Evolutionary conservation across 2,888 invertebrate species (phyloP), one percentile per base, ranked within the genome.

Genomic region (Microplitis manilae): DNA sequence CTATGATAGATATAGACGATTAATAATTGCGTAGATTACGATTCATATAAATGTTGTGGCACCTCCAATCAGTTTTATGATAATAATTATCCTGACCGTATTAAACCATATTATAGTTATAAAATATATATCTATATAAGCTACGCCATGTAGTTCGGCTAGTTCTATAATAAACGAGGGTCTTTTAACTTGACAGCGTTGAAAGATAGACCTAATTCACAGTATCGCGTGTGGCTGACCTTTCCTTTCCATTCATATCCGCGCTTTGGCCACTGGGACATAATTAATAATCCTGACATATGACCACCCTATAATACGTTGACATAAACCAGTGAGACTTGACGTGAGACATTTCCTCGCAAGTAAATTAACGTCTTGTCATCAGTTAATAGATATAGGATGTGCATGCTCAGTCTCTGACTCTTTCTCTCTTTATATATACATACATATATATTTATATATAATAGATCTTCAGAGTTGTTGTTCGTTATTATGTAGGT

Each of bases 141-240:
- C 50, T 13, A 13, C 13, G 50, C 50, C 9, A 9, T 50, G 13
- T 50, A 50, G 50, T 50, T 13, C 13, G 50, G 50, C 50, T 13
- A 50, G 50, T 50, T 13, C 50, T 50, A 50, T 50, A 50, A 50
- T 50, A 50, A 50, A 50, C 50, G 50, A 50, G 50, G 50, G 50
- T 50, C 50, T 50, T 50, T 50, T 50, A 50, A 5, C 50, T 50
- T 50, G 50, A 50, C 50, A 50, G 50, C 50, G 50, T 50, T 50
- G 50, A 50, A 50, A 50, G 50, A 50, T 50, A 50, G 50, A 50
- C 50, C 50, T 50, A 50, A 50, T 50, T 50, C 50, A 50, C 50
- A 13, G 50, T 50, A 50, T 50, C 50, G 50, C 50, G 50, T 50
- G 50, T 50, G 50, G 50, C 50, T 50, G 50, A 50, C 50, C 50